These are phyloP conservation scores for Larimichthys polyactis DNA, from an alignment of 2,113 vertebrate species.

Conservation along the genomic window DNA sequence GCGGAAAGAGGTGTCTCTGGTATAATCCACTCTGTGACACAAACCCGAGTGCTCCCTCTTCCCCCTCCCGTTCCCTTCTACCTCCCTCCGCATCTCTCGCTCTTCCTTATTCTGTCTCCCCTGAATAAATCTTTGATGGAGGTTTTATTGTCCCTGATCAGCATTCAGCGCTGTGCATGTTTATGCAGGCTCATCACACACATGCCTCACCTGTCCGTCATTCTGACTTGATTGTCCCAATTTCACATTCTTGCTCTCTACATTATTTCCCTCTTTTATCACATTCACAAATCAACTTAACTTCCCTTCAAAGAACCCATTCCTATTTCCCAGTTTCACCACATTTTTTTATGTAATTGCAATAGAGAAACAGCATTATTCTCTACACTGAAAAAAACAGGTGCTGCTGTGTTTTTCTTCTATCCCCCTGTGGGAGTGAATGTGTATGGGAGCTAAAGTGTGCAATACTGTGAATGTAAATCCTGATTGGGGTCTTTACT, in stretches of 20 bases:
- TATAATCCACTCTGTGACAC: conserved; percentile 80
- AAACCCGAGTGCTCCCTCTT: conserved; percentile 61
- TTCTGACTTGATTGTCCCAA: conserved; percentile 54
- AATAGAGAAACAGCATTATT: conserved; percentile 16
- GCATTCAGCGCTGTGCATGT: conserved; percentile 70
- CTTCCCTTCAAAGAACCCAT: conserved; percentile 29
- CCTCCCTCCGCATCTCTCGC: conserved; percentile 32
- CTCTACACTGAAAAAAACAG: background rate
- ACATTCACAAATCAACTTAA: conserved; percentile 50
- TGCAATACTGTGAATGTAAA: conserved; percentile 66
- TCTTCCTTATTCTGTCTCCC: conserved; percentile 51
- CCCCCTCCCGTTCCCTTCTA: conserved; percentile 11
- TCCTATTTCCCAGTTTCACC: conserved; percentile 19
- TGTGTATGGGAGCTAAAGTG: conserved; percentile 43
- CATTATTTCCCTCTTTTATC: conserved; percentile 29
- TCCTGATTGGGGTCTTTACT: conserved; percentile 75
- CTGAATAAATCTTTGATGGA: conserved; percentile 81
- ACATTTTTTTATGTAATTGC: conserved; percentile 15
- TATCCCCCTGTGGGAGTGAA: conserved; percentile 18
- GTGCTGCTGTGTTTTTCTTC: conserved; percentile 5
- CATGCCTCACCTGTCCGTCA: conserved; percentile 54
- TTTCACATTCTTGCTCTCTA: conserved; percentile 29
- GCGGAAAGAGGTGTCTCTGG: conserved; percentile 68
- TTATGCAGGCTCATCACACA: conserved; percentile 67
- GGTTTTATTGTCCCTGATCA: conserved; percentile 79